Conservation (phyloP, 2,113 vertebrate genomes). For the Otolemur garnettii region DNA sequence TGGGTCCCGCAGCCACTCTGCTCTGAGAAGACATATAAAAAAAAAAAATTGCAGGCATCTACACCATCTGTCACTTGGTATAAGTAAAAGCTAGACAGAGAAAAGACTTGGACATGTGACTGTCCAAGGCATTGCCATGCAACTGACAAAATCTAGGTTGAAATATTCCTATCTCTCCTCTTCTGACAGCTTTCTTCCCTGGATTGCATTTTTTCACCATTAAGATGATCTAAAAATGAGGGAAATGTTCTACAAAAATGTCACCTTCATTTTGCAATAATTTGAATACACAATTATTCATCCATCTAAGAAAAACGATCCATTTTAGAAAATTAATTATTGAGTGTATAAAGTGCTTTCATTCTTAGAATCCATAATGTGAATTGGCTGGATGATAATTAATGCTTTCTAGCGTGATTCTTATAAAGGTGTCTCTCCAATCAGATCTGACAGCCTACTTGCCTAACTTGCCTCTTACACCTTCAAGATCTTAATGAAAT, state of each 20-base stretch:
- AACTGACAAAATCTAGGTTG: conserved; percentile 60
- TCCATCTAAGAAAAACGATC: conserved; percentile 73
- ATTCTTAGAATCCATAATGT: conserved; percentile 74
- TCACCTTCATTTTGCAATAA: conserved; percentile 72
- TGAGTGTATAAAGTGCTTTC: conserved; percentile 72
- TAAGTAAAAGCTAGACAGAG: conserved; percentile 71
- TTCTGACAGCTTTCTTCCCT: conserved; percentile 17
- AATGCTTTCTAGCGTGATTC: conserved; percentile 71
- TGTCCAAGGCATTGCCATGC: neutral
- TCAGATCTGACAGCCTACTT: conserved; percentile 70
- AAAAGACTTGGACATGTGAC: conserved; percentile 50
- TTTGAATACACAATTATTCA: conserved; percentile 76
- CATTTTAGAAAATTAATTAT: conserved; percentile 79
- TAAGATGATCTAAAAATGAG: conserved; percentile 60
- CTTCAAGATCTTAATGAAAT: conserved; percentile 64
- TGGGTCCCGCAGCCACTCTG: neutral
- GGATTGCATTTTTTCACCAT: conserved; percentile 41
- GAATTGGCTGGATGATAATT: conserved; percentile 76
- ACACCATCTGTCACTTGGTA: conserved; percentile 61
- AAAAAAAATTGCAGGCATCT: conserved; percentile 55
- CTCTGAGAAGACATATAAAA: neutral
- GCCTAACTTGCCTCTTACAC: conserved; percentile 37
- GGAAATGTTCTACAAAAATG: conserved; percentile 64
- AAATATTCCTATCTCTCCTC: conserved; percentile 58
- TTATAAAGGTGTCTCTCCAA: conserved; percentile 66